These are phyloP conservation scores for Hystrix brachyura DNA, from an alignment of 2,113 vertebrate genomes.

Conservation along the genomic window DNA sequence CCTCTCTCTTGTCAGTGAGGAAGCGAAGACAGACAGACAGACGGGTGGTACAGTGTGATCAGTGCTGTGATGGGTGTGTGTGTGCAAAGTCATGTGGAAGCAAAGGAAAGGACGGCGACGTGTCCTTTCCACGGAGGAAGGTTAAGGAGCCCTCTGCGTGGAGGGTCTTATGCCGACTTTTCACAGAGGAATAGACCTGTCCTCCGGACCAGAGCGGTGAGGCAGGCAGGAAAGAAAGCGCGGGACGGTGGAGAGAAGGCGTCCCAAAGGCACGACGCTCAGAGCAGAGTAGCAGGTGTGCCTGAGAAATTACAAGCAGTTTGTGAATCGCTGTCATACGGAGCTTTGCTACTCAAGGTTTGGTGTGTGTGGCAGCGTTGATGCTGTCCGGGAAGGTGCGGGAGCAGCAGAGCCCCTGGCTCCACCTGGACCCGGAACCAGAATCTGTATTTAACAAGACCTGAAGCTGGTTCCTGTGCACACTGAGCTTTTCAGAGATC, in stretches of 20 bases:
- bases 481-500: neutral
- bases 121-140: neutral
- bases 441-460: neutral
- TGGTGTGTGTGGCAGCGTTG: fast-evolving
- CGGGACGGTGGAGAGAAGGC: neutral
- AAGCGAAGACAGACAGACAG: neutral
- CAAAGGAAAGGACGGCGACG: neutral
- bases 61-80: neutral
- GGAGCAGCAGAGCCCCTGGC: neutral
- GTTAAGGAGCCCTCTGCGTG: neutral
- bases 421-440: neutral
- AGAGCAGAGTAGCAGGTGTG: neutral
- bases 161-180: neutral
- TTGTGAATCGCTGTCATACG: neutral
- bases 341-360: neutral
- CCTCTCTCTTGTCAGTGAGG: neutral
- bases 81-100: neutral
- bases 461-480: neutral
- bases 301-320: neutral
- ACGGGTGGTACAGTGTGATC: too few species aligned
- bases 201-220: neutral
- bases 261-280: neutral
- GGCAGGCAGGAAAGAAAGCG: neutral
- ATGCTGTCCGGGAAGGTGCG: neutral
- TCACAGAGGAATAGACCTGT: neutral